Percentiles rank a stretch among this genome's conserved stretches.
Evolutionary conservation across 2,888 invertebrate species (phyloP).

Genomic region (Onthophagus sagittarius): DNA sequence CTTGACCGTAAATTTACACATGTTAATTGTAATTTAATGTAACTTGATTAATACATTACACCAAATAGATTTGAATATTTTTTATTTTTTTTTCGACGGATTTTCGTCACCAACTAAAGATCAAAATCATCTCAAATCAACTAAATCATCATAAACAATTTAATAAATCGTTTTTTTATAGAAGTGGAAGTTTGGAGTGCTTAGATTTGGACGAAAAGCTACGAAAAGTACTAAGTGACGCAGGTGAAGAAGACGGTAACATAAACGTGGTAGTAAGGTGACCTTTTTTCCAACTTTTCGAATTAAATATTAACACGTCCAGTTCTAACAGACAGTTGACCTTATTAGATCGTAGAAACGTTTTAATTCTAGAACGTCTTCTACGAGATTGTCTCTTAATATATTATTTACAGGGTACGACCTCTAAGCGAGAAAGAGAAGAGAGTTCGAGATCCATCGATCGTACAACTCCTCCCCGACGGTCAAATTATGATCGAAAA

Average conservation of each 20-base stretch:
- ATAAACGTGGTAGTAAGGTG: conserved; percentile 87
- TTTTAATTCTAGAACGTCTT: not conserved
- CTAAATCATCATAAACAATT: too few species aligned
- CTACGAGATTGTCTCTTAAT: not conserved
- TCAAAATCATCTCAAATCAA: too few species aligned
- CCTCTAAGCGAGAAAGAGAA: conserved; percentile 76
- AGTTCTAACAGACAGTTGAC: not conserved
- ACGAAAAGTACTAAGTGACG: conserved; percentile 49
- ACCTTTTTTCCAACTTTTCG: conserved; percentile 28
- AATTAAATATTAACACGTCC: not conserved
- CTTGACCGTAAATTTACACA: not conserved
- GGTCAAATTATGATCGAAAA: conserved; percentile 72
- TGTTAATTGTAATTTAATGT: too few species aligned
- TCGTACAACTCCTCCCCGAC: conserved; percentile 82
- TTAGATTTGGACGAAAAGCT: conserved; percentile 49
- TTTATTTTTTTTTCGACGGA: too few species aligned
- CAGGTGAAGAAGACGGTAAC: conserved; percentile 68
- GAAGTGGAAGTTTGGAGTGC: conserved; percentile 51
- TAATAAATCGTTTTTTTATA: conserved; percentile 1
- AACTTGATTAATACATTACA: too few species aligned
- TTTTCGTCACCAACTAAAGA: too few species aligned
- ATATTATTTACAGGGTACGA: conserved; percentile 63
- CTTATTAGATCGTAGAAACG: not conserved
- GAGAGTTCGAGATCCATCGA: conserved; percentile 62
- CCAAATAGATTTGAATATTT: not conserved